Conservation (phyloP, 2,888 invertebrate genomes). For the Miltochrista miniata region DNA sequence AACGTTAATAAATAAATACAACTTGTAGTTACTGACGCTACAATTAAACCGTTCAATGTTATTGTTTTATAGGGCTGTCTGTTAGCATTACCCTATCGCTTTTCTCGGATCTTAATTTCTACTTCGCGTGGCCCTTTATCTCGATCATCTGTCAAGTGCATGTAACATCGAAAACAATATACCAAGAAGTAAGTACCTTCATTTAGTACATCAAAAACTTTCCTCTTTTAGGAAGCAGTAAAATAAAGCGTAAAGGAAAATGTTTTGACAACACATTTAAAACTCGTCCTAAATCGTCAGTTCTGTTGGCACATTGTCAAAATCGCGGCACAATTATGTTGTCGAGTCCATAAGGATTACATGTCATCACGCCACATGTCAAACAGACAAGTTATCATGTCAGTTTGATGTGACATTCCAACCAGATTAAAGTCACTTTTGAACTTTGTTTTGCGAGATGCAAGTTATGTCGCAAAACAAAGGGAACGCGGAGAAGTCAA, state of each 20-base stretch:
- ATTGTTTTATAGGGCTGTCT: constrained; percentile 28
- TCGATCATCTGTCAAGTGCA: constrained; percentile 23
- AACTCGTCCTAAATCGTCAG: constrained; percentile 43
- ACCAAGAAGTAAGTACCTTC: no score
- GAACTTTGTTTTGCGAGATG: constrained; percentile 44
- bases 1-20: neutral
- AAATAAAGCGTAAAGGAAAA: constrained; percentile 23
- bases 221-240: constrained; percentile 14
- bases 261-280: constrained; percentile 41
- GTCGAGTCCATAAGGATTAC: constrained; percentile 58
- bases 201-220: constrained; percentile 28
- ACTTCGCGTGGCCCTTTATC: constrained; percentile 31
- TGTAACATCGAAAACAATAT: constrained; percentile 17
- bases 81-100: constrained; percentile 31
- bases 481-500: constrained; percentile 25
- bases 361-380: constrained; percentile 48
- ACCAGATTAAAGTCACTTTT: constrained; percentile 41
- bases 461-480: constrained; percentile 11
- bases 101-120: constrained; percentile 35
- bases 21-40: neutral
- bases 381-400: constrained; percentile 45
- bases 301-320: constrained; percentile 62
- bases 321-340: constrained; percentile 62
- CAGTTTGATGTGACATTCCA: constrained; percentile 42
- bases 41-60: constrained; percentile 22